These are phyloP conservation scores for Torymus auratus DNA, from an alignment of 2,888 invertebrate species.

Conservation along the genomic window DNA sequence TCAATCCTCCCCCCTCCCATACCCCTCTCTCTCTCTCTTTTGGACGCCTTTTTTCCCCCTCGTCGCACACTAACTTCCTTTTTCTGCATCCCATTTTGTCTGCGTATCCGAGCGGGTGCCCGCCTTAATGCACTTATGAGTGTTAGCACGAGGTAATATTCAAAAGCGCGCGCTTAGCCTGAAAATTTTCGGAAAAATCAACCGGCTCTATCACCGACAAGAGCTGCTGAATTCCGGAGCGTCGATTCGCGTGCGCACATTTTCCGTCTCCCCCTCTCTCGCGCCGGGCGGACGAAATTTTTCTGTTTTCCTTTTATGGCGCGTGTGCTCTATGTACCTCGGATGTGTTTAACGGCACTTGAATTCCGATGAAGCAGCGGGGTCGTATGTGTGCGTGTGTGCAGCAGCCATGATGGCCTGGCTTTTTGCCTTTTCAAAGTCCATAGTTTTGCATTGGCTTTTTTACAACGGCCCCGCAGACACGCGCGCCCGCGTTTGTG, in stretches of 20 bases:
- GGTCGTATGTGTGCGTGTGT: background rate
- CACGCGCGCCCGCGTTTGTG: background rate
- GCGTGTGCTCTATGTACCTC: constrained; percentile 4
- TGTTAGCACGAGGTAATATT: constrained; percentile 15
- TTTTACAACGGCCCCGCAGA: too few species aligned
- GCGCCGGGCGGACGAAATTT: background rate
- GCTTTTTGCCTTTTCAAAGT: constrained; percentile 43
- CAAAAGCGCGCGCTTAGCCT: constrained; percentile 24
- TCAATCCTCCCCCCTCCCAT: too few species aligned
- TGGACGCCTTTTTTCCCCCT: background rate
- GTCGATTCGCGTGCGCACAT: background rate
- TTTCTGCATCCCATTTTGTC: constrained; percentile 1
- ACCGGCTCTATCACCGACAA: background rate
- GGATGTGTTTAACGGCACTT: constrained; percentile 52
- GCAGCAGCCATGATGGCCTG: background rate
- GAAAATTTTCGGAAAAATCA: constrained; percentile 29
- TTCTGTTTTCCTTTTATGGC: constrained; percentile 36
- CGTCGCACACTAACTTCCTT: background rate
- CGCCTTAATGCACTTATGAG: constrained; percentile 17
- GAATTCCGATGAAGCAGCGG: constrained; percentile 48
- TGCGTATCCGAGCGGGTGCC: background rate
- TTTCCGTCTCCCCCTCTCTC: background rate
- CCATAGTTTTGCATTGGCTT: constrained; percentile 40
- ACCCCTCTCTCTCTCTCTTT: background rate
- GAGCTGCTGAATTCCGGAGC: background rate